Conservation (phyloP, 2,113 vertebrate species). For the Oryzias woworae region DNA sequence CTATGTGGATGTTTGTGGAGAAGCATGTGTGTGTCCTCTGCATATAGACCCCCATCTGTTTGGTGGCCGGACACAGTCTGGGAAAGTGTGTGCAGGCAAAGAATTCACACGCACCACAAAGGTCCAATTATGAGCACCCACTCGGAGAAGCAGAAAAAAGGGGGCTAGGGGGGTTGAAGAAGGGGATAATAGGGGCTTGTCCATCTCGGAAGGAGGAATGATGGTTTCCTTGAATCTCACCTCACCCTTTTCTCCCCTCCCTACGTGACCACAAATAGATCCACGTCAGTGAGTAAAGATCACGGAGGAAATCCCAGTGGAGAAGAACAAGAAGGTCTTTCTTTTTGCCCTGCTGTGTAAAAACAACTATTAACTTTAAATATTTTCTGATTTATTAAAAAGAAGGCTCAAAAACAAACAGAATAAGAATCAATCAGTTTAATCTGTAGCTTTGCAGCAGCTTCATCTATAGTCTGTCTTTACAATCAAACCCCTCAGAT, state of each 20-base stretch:
- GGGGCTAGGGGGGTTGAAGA: constrained; percentile 48
- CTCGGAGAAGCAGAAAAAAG: constrained; percentile 63
- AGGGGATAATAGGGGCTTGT: constrained; percentile 79
- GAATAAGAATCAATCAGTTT: constrained; percentile 9
- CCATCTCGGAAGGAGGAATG: constrained; percentile 71
- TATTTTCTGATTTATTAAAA: not conserved
- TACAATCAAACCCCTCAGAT: constrained; percentile 64
- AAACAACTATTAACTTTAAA: constrained; percentile 7
- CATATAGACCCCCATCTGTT: constrained; percentile 82
- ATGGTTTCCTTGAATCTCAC: constrained; percentile 72
- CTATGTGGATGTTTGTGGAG: constrained; percentile 2
- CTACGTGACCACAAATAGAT: constrained; percentile 61
- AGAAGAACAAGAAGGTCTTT: constrained; percentile 32
- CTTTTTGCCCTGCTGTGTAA: not conserved
- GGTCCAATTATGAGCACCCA: constrained; percentile 80
- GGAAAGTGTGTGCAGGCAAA: constrained; percentile 73
- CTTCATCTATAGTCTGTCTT: constrained; percentile 49
- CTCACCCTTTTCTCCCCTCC: constrained; percentile 53
- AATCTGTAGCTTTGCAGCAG: constrained; percentile 41
- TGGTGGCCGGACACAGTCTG: constrained; percentile 74
- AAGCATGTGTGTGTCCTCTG: constrained; percentile 37
- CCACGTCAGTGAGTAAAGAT: constrained; percentile 46
- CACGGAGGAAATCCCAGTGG: constrained; percentile 32
- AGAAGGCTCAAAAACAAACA: too few species aligned
- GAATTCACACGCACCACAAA: constrained; percentile 82